phyloP scores from a whole-genome alignment of 2,888 invertebrate species.

The Willowsia nigromaculata region DNA sequence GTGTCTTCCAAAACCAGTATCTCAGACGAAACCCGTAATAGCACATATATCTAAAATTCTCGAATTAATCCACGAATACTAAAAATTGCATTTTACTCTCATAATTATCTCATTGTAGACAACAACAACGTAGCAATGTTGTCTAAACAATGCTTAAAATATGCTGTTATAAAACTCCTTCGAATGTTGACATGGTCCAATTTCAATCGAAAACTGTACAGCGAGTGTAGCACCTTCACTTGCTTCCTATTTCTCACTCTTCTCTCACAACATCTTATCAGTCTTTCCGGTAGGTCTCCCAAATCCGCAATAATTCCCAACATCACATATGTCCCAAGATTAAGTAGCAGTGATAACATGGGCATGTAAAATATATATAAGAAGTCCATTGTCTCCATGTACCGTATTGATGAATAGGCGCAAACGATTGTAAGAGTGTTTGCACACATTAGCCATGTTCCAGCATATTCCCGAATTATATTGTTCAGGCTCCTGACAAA shows the following conservation, averaged over 20 bases:
- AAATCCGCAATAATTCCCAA: background rate
- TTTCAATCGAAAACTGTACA: background rate
- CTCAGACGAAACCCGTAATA: no score
- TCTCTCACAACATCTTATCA: background rate
- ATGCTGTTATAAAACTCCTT: background rate
- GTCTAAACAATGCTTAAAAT: background rate
- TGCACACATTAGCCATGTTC: background rate
- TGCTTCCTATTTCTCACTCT: background rate
- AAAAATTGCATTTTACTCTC: no score
- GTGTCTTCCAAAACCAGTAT: no score
- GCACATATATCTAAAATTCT: no score
- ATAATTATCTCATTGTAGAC: no score
- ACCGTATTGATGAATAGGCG: background rate
- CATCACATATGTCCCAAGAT: background rate
- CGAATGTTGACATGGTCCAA: slow-evolving; percentile 5
- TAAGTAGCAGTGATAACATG: background rate
- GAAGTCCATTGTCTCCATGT: background rate
- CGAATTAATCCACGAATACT: no score
- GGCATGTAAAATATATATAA: background rate
- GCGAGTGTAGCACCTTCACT: background rate
- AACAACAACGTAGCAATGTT: background rate
- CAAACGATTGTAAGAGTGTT: background rate
- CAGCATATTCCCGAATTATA: background rate
- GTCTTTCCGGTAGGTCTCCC: background rate
- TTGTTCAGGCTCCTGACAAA: background rate